phyloP scores from a whole-genome alignment of 2,797 vertebrate species.

The Toxotes lorentzi region DNA sequence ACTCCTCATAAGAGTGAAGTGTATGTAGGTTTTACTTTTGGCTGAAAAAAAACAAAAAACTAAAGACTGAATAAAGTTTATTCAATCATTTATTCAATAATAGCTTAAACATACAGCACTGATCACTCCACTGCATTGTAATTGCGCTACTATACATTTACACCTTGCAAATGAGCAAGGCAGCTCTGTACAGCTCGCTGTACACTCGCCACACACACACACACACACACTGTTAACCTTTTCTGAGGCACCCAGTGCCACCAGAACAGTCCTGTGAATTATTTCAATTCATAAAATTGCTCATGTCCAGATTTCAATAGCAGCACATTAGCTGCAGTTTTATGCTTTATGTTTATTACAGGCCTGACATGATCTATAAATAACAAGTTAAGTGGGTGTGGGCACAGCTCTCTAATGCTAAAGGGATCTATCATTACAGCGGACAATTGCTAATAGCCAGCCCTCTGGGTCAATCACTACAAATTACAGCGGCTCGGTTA shows the following conservation, averaged over 20 bases:
- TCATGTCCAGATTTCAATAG: conserved; percentile 99
- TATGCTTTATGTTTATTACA: conserved; percentile 98
- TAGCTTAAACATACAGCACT: conserved; percentile 12
- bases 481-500: conserved; percentile 96
- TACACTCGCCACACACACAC: conserved; percentile 25
- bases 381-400: conserved; percentile 94
- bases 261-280: conserved; percentile 94
- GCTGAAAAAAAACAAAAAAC: conserved; percentile 3
- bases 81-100: conserved; percentile 88
- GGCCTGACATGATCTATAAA: conserved; percentile 98
- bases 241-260: conserved; percentile 87
- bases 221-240: conserved; percentile 44
- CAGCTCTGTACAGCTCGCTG: not conserved
- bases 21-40: conserved; percentile 37
- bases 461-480: conserved; percentile 91
- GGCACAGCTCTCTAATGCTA: conserved; percentile 90
- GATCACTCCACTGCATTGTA: conserved; percentile 9
- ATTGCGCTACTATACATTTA: conserved; percentile 9
- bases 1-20: conserved; percentile 28
- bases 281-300: conserved; percentile 99
- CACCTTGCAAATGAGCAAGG: conserved; percentile 46
- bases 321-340: conserved; percentile 94
- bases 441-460: conserved; percentile 97
- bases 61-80: conserved; percentile 69
- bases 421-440: conserved; percentile 97